Evolutionary conservation across 1,140 invertebrate genomes (phyloP).

Genomic region (Brachionus paranguensis): DNA sequence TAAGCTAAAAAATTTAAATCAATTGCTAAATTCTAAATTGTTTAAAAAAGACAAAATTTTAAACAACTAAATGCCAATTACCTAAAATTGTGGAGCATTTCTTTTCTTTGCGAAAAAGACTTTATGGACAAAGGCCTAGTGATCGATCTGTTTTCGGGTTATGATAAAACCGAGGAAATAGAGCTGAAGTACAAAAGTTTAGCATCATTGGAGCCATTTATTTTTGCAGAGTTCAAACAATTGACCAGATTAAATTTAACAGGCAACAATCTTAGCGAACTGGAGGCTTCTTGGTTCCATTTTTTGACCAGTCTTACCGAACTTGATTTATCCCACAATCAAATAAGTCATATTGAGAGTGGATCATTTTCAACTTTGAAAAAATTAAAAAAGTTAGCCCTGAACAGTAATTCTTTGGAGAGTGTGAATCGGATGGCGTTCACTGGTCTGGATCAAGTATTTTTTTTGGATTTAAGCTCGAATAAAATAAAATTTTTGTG

Average conservation of each 20-base stretch:
- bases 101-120: background rate
- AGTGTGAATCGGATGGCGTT: background rate
- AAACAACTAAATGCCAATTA: background rate
- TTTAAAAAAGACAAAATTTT: background rate
- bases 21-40: no score
- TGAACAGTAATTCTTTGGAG: constrained; percentile 7
- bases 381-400: constrained; percentile 2
- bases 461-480: background rate
- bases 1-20: background rate
- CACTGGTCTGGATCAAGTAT: background rate
- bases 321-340: constrained; percentile 16
- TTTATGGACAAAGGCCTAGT: background rate
- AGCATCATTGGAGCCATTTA: background rate
- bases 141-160: background rate
- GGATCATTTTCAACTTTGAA: background rate
- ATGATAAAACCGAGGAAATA: background rate
- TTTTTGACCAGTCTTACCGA: background rate
- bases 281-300: background rate
- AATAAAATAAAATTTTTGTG: background rate
- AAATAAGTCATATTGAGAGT: constrained; percentile 9
- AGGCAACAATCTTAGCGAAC: background rate
- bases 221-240: background rate
- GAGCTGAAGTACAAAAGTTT: constrained; percentile 18
- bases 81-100: background rate
- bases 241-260: background rate